A percentile compares a stretch with the other conserved stretches of the same genome.
phyloP scores from a whole-genome alignment of 1,140 invertebrate genomes.

The Drosophila lini region DNA sequence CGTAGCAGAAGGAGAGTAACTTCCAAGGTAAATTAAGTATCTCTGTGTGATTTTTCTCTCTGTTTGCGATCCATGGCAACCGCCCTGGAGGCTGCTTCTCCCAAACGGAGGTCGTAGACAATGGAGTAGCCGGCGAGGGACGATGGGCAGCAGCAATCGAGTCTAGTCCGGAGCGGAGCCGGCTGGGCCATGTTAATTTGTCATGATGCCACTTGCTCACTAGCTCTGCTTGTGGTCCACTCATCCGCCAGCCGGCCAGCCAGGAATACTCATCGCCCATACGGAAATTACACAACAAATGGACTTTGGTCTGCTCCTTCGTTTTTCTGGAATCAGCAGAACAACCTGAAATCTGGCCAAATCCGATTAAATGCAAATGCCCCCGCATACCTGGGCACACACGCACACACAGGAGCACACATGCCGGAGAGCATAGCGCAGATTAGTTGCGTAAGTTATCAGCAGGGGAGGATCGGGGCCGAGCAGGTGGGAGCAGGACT shows the following conservation, averaged over 20 bases:
- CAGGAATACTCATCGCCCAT: conserved; percentile 23
- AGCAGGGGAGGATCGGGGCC: conserved; percentile 31
- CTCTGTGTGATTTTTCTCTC: conserved; percentile 1
- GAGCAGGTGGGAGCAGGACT: conserved; percentile 13
- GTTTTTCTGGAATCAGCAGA: conserved; percentile 48
- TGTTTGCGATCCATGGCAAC: conserved; percentile 9
- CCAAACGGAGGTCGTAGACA: conserved; percentile 3
- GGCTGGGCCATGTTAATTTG: conserved; percentile 73
- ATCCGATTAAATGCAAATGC: conserved; percentile 82
- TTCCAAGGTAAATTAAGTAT: conserved; percentile 1
- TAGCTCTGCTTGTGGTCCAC: conserved; percentile 56
- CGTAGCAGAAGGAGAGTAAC: neutral
- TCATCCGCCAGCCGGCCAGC: conserved; percentile 23
- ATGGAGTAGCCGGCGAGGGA: conserved; percentile 16
- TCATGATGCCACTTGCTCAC: conserved; percentile 71
- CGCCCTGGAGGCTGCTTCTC: neutral
- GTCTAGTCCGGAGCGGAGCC: conserved; percentile 42
- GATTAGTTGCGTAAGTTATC: conserved; percentile 81
- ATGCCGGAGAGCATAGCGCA: conserved; percentile 37
- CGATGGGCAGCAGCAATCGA: conserved; percentile 29
- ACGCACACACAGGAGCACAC: neutral
- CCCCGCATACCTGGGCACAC: conserved; percentile 16
- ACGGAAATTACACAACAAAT: conserved; percentile 76
- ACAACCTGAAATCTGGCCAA: conserved; percentile 78
- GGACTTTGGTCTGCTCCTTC: conserved; percentile 51